Base-by-base conservation (phyloP, 1,140 invertebrate species). In the Ceratosolen solmsi region DNA sequence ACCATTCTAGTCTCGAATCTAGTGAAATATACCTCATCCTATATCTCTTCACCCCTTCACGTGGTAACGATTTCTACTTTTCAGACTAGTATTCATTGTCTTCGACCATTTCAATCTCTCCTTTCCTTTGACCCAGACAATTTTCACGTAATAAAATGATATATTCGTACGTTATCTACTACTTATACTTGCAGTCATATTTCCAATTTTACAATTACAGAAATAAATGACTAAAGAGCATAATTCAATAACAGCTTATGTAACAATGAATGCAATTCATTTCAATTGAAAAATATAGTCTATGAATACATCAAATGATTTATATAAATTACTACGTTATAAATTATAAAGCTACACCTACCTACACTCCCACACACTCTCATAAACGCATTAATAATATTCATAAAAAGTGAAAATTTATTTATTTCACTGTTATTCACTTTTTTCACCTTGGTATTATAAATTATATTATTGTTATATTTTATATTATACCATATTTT, bases 1-100 rank as follows among this genome's bases (percentile, higher is more conserved):
- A 89, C 88, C 84, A 89, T 88, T 90, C 85, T 80, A 84, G 81
- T 73, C 84, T 74, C 63, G 73, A 56, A 68, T 68, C 82, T 70
- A 72, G 82, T 79, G 56, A 84, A 85, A 68, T 41, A 22, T 36
- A 73, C 41, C 20, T 41, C 33, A 22, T 74, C 7, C 74, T 79
- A 60, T 38, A 41, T 70, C 72, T 75, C 30, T 78, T 60, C 60
- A 25, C 54, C 70, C 36, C 25, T 58, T 68, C n/a, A 33, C 9
- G 22, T 73, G 17, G 38, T 17, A 68, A 68, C 33, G 20, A 38
- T 68, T 2, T 68, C 60, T 68, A 38, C 20, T 38, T 2, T 68
- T 68, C 33, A 38, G 33, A 3, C 22, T n/a, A 15, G 5, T 38
- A 38, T 38, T 68, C 33, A 68, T 38, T 2, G 63, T 36, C 33